Evolutionary conservation across 2,113 vertebrate genomes (phyloP).

Genomic region (Solea solea): DNA sequence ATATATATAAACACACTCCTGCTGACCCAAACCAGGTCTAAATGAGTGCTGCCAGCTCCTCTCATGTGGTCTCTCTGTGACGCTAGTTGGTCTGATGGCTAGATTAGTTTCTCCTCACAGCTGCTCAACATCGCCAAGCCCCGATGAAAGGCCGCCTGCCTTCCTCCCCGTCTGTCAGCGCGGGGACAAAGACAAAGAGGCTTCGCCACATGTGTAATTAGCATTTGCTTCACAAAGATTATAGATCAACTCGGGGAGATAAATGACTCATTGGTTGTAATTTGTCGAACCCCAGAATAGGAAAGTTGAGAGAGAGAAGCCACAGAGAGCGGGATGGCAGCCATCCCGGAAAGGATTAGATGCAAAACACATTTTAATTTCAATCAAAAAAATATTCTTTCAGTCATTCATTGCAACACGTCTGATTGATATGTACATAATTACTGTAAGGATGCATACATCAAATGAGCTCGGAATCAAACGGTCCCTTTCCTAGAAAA

Average conservation of each 20-base stretch:
- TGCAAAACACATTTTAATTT: slow-evolving; percentile 70
- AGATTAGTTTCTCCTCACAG: slow-evolving; percentile 68
- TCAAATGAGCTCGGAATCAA: slow-evolving; percentile 26
- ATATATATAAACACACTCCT: slow-evolving; percentile 52
- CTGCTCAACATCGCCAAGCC: slow-evolving; percentile 70
- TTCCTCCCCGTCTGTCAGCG: slow-evolving; percentile 47
- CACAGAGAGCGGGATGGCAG: slow-evolving; percentile 49
- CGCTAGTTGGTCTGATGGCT: slow-evolving; percentile 64
- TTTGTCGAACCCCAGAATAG: slow-evolving; percentile 60
- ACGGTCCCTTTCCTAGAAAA: slow-evolving; percentile 17
- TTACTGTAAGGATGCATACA: slow-evolving; percentile 39
- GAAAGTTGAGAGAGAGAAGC: slow-evolving; percentile 56
- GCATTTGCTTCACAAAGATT: slow-evolving; percentile 63
- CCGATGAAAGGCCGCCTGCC: slow-evolving; percentile 75
- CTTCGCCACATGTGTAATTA: slow-evolving; percentile 74
- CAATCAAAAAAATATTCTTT: slow-evolving; percentile 70
- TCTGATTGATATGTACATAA: slow-evolving; percentile 66
- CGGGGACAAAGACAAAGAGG: slow-evolving; percentile 58
- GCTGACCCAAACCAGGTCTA: slow-evolving; percentile 70
- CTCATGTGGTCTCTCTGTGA: slow-evolving; percentile 76
- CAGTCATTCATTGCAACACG: slow-evolving; percentile 52
- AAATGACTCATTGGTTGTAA: slow-evolving; percentile 58
- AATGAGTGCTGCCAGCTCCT: slow-evolving; percentile 61
- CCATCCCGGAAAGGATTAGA: slow-evolving; percentile 39
- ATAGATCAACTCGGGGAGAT: slow-evolving; percentile 60